Percentiles rank a stretch among this genome's conserved stretches.
These are phyloP conservation scores for Neopipo cinnamomea DNA, from an alignment of 2,113 vertebrate species.

Conservation along the genomic window DNA sequence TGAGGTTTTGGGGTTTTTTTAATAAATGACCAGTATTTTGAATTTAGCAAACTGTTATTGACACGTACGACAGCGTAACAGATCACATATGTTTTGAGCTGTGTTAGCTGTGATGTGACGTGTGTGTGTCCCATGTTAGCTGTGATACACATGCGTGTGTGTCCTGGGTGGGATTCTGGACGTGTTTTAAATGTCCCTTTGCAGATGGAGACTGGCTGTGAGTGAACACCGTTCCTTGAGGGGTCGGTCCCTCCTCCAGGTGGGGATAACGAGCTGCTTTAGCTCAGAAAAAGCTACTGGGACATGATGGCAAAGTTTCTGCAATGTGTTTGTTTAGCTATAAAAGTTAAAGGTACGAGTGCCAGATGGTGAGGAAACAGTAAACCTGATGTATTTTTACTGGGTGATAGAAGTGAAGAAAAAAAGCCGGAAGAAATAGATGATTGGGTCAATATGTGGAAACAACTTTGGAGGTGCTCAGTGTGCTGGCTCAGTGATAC, in stretches of 20 bases:
- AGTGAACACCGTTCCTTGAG: not conserved
- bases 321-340: not conserved
- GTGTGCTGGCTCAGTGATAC: not conserved
- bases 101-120: not conserved
- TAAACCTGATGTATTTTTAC: not conserved
- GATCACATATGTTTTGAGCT: not conserved
- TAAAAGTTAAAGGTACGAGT: not conserved
- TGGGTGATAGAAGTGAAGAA: not conserved
- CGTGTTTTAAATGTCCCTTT: not conserved
- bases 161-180: not conserved
- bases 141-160: fast-evolving
- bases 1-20: not conserved
- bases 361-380: not conserved
- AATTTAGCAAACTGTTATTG: not conserved
- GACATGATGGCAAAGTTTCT: not conserved
- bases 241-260: not conserved
- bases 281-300: not conserved
- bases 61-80: not conserved
- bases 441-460: not conserved
- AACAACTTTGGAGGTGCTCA: not conserved
- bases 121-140: not conserved
- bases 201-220: fast-evolving
- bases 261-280: constrained; percentile 41
- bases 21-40: not conserved
- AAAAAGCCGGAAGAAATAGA: not conserved